Base-by-base conservation (phyloP, 2,113 vertebrate genomes). In the Montifringilla adamsi region DNA sequence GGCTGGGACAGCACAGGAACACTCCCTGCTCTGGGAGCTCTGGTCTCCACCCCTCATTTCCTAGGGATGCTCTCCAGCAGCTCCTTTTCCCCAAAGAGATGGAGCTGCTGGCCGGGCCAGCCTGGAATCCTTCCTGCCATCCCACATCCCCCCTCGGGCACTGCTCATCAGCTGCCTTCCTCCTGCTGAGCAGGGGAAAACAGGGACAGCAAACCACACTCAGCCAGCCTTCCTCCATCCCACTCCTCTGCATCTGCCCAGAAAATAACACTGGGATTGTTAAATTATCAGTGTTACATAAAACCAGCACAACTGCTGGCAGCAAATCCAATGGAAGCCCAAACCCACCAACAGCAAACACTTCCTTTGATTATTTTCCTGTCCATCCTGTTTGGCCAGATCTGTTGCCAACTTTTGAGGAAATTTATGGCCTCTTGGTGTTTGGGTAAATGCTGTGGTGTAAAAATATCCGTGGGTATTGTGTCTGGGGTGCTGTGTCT, bases 321-420 rank as follows among this genome's bases (percentile, higher is more conserved):
- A 63, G 93, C 37, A 33, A 11, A 49, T 41, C 24, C 52, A 13
- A 2, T 8, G 62, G 16, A 46, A 74, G 68, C 2, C 0, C 79
- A 91, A 91, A 94, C 30, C 90, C 80, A 3, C 56, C 22, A 41
- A 20, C 30, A 67, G 78, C 88, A 69, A 90, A 94, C 23, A 15
- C 43, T 97, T 98, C 98, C 97, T 97, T 78, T 20, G 4, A 95
- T 97, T 96, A 91, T 97, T 95, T 92, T 75, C 92, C 92, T 77
- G 96, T 22, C 93, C 94, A 96, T 96, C 97, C 97, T 98, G 97
- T 96, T 96, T 95, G 94, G 92, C 67, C 53, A 79, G 58, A 84
- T 95, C 13, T 41, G 66, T 26, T 93, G 97, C 96, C 96, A 98
- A 75, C 19, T 93, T 74, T 30, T 7, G 15, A 53, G 90, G 31